Base-by-base conservation (phyloP, 2,888 invertebrate genomes). In the Eupithecia insigniata region DNA sequence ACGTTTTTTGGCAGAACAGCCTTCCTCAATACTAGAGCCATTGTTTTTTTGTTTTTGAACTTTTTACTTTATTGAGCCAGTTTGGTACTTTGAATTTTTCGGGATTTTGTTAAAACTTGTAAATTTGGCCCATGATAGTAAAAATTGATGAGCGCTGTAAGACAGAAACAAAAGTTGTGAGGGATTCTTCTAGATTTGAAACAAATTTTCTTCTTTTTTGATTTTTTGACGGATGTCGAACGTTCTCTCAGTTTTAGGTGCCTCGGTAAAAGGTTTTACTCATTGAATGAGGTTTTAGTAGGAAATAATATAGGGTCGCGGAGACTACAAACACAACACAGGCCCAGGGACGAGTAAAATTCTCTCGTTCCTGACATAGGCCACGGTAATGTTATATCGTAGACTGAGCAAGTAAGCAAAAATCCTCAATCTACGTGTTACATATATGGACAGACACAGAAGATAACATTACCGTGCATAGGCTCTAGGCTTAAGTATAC, bases 1-100 rank as follows among this genome's bases (percentile, higher is more conserved):
- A 89, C 83, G 64, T 92, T 90, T 80, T 85, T 92, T 8, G 90
- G 84, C 74, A 89, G 74, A 73, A 89, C 87, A 30, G 90, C 88
- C 78, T 92, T 92, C 79, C 89, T 89, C 78, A 92, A 80, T 75
- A 91, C 89, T 78, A 91, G 80, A 79, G 92, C 91, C 92, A 92
- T 92, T 83, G 89, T 83, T 74, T 73, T 76, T 82, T 89, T 83
- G 73, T 73, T 76, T 72, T 69, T 69, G 72, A 70, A 73, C 79
- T 76, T 74, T 76, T 73, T 62, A 71, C 12, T 72, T 58, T 72
- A 60, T 73, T 71, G 71, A 66, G 43, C 72, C 72, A 78, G 72
- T 58, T 75, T 76, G 71, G 55, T 73, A 84, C 82, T 85, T 84
- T 83, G 71, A 79, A 86, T 83, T 87, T 89, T 83, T 76, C 73